A percentile compares a stretch with the other conserved stretches of the same genome.
Conservation (phyloP, 23 tunicate species). For the Trididemnum clinides region DNA sequence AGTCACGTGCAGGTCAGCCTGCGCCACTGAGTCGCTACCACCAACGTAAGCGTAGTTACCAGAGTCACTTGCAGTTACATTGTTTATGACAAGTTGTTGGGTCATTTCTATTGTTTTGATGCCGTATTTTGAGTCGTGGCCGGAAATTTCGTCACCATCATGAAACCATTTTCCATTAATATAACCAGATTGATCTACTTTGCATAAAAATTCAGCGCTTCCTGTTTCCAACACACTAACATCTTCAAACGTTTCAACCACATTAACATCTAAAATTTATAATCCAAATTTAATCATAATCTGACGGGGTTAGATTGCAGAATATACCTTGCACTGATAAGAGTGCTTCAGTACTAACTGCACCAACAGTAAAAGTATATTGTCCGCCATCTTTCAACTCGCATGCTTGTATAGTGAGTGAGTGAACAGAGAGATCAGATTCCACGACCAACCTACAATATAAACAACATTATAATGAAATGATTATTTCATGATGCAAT, state of each 20-base stretch:
- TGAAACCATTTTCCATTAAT: slow-evolving; percentile 78
- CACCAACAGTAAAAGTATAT: slow-evolving; percentile 66
- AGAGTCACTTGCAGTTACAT: slow-evolving; percentile 45
- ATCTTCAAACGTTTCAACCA: slow-evolving; percentile 27
- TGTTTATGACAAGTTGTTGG: slow-evolving; percentile 54
- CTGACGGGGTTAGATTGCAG: no score
- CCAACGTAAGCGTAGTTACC: slow-evolving; percentile 78
- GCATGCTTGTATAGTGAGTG: slow-evolving; percentile 54
- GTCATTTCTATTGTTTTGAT: slow-evolving; percentile 47
- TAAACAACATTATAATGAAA: neutral
- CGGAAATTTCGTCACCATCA: slow-evolving; percentile 39
- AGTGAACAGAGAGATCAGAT: slow-evolving; percentile 51
- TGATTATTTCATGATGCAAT: no score
- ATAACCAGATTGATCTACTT: slow-evolving; percentile 59
- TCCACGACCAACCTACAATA: slow-evolving; percentile 39
- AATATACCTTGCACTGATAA: slow-evolving; percentile 62
- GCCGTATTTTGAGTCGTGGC: slow-evolving; percentile 14
- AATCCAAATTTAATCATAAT: no score
- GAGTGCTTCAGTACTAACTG: slow-evolving; percentile 30
- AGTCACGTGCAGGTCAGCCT: slow-evolving; percentile 59
- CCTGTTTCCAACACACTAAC: slow-evolving; percentile 48
- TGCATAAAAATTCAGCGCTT: slow-evolving; percentile 48
- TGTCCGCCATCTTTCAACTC: slow-evolving; percentile 46
- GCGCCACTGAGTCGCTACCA: slow-evolving; percentile 65
- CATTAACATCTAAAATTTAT: slow-evolving; percentile 55